Conservation (phyloP, 1,140 invertebrate species). For the Portunus trituberculatus region DNA sequence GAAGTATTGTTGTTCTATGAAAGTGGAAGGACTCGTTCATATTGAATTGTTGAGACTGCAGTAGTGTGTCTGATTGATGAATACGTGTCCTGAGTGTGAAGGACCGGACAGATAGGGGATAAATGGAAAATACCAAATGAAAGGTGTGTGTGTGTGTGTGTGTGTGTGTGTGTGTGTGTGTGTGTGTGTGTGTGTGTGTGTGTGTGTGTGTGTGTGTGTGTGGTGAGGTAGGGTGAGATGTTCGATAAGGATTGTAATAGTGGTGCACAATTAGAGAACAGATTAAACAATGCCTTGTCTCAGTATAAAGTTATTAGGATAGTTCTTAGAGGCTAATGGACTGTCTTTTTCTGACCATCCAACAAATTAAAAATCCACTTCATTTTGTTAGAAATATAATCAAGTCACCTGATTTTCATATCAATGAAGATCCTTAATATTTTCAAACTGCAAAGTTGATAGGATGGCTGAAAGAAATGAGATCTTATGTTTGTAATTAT, state of each 20-base stretch:
- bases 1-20: not conserved
- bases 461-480: too few relatives aligned
- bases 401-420: not conserved
- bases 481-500: too few relatives aligned
- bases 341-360: too few relatives aligned
- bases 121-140: not conserved
- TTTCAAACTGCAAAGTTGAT: not conserved
- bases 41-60: not conserved
- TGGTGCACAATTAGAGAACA: too few relatives aligned
- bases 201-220: constrained; percentile 4
- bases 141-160: constrained; percentile 17
- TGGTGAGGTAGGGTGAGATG: not conserved
- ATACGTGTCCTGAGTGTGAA: too few relatives aligned
- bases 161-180: constrained; percentile 33
- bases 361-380: not conserved
- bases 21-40: not conserved
- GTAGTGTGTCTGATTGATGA: not conserved
- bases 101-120: not conserved
- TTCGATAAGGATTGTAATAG: not conserved
- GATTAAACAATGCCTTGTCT: too few relatives aligned
- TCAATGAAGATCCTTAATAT: not conserved
- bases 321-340: too few relatives aligned
- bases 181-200: constrained; percentile 25
- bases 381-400: not conserved
- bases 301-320: too few relatives aligned